Evolutionary conservation across 2,888 invertebrate species (phyloP), one percentile per base, ranked within the genome.

Genomic region (Phymatocera aterrima): DNA sequence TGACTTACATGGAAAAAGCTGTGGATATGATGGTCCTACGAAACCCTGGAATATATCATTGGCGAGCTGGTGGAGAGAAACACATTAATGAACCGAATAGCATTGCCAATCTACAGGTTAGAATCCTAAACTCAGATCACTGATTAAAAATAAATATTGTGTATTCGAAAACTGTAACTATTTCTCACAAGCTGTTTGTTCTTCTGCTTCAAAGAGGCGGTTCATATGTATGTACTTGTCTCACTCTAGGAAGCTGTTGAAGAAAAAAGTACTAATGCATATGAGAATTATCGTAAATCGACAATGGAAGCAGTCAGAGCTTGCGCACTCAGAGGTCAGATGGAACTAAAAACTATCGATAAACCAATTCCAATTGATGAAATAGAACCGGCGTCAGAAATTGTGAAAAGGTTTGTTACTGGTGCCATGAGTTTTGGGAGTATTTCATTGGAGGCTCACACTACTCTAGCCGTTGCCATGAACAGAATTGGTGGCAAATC

Each of bases 341-440:
- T 99, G 80, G 97, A 98, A 87, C 92, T 99, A 43, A 94, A 96
- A 2, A 95, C 93, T 40, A 91, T 95, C 79, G 95, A 95, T 82
- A 94, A 96, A 82, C 94, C 97, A 12, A 93, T 99, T 46, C 95
- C 97, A 12, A 91, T 99, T 1, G 92, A 93, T 0, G 97, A 99
- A 89, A 97, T 99, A 1, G 99, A 99, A 89, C 93, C 98, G 0
- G 99, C 99, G 0, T 92, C 95, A 0, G 97, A 97, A 88, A 99
- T 99, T 86, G 99, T 99, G 34, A 99, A 98, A 90, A 92, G 99
- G 87, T 99, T 97, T 89, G 96, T 94, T 74, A 87, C 92, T 92
- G 97, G 98, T 82, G 98, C 98, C 0, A 98, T 98, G 98, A 97
- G 97, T 85, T 98, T 98, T 91, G 98, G 98, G 0, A 98, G 98